phyloP scores from a whole-genome alignment of 37 sponge, comb jelly and placozoan genomes.

The Hormiphora californensis region DNA sequence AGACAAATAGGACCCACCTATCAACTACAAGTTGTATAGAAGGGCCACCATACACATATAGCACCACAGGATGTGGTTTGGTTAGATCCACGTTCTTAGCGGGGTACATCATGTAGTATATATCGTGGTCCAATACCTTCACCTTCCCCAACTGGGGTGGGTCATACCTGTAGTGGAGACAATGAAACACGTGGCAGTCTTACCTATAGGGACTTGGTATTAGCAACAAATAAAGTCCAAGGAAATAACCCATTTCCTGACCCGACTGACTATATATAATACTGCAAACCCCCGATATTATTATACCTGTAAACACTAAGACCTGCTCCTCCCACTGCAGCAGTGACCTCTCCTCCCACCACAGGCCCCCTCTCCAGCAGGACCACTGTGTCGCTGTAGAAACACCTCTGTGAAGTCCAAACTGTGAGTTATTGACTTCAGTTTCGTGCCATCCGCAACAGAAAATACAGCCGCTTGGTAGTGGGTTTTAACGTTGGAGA shows the following conservation, averaged over 20 bases:
- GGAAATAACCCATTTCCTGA: no score
- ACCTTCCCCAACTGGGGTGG: conserved; percentile 24
- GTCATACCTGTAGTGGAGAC: conserved; percentile 50
- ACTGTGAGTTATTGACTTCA: background rate
- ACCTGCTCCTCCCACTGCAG: background rate
- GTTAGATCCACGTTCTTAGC: conserved; percentile 47
- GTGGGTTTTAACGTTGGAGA: conserved; percentile 43
- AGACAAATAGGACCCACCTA: no score
- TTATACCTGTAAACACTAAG: no score
- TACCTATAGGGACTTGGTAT: no score
- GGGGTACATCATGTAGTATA: conserved; percentile 38
- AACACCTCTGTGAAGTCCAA: conserved; percentile 36
- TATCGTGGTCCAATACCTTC: background rate
- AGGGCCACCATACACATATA: conserved; percentile 52
- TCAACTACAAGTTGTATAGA: conserved; percentile 49
- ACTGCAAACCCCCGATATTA: no score
- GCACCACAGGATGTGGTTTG: conserved; percentile 32
- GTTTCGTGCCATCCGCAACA: background rate
- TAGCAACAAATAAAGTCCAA: no score
- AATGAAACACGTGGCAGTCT: no score
- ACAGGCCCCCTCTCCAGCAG: background rate
- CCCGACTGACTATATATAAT: no score
- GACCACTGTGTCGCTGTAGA: background rate
- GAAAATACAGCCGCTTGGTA: conserved; percentile 27
- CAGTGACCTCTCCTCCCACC: background rate